phyloP scores from a whole-genome alignment of 2,888 invertebrate genomes.

The Megaustenia siamemsis region DNA sequence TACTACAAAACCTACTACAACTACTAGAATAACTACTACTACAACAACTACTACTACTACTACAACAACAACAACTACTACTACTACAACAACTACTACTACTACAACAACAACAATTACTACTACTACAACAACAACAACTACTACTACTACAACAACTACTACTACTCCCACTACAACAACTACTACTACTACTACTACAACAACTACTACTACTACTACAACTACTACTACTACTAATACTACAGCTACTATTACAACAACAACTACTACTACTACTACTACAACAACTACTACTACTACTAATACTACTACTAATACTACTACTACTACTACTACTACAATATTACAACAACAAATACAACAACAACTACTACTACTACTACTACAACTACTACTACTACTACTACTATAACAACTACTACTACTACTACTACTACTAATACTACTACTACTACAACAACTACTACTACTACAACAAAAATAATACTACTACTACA shows the following conservation, averaged over 20 bases:
- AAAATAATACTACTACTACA: too few relatives aligned
- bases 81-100: slow-evolving; percentile 16
- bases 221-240: too few relatives aligned
- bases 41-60: slow-evolving; percentile 12
- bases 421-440: slow-evolving; percentile 13
- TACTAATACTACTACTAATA: too few relatives aligned
- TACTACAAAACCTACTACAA: too few relatives aligned
- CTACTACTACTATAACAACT: background rate
- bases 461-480: background rate
- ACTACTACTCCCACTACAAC: too few relatives aligned
- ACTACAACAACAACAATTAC: background rate
- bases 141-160: background rate
- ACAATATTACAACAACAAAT: too few relatives aligned
- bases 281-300: too few relatives aligned
- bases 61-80: background rate
- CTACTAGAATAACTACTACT: too few relatives aligned
- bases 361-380: background rate
- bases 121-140: slow-evolving; percentile 2
- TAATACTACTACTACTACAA: slow-evolving; percentile 8
- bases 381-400: background rate
- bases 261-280: background rate
- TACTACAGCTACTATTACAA: too few relatives aligned
- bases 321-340: too few relatives aligned
- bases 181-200: background rate
- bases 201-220: background rate